A percentile compares a stretch with the other conserved stretches of the same genome.
These are phyloP conservation scores for Drosophila erecta DNA, from an alignment of 1,140 invertebrate species.

Conservation along the genomic window DNA sequence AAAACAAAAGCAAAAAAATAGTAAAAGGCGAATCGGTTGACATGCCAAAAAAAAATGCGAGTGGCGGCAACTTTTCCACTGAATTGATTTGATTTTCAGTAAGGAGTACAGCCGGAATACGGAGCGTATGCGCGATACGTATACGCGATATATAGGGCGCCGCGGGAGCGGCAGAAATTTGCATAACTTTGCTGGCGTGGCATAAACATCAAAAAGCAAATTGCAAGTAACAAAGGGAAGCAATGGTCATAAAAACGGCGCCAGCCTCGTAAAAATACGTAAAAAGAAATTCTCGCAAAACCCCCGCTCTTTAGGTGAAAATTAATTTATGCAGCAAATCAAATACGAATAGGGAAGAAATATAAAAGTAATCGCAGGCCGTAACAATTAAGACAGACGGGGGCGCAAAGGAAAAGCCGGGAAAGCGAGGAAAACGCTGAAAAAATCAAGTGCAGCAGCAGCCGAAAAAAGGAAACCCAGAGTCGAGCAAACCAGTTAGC, in stretches of 20 bases:
- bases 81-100: conserved; percentile 70
- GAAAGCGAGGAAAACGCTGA: not conserved
- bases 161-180: conserved; percentile 51
- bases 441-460: not conserved
- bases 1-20: conserved; percentile 20
- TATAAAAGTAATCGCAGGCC: conserved; percentile 26
- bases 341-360: conserved; percentile 37
- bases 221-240: conserved; percentile 64
- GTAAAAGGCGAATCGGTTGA: conserved; percentile 23
- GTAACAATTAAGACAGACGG: conserved; percentile 40
- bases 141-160: not conserved
- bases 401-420: not conserved
- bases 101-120: conserved; percentile 23
- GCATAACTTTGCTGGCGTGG: conserved; percentile 71
- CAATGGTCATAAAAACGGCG: conserved; percentile 64
- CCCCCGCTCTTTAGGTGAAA: conserved; percentile 11
- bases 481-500: conserved; percentile 23
- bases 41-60: conserved; percentile 55
- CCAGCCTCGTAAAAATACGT: conserved; percentile 59
- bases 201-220: conserved; percentile 64
- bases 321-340: conserved; percentile 64
- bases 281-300: conserved; percentile 19
- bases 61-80: conserved; percentile 77
- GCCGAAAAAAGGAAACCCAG: not conserved
- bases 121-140: conserved; percentile 32